These are phyloP conservation scores for Neoseiulus cucumeris DNA, from an alignment of 1,140 invertebrate genomes.

Conservation along the genomic window DNA sequence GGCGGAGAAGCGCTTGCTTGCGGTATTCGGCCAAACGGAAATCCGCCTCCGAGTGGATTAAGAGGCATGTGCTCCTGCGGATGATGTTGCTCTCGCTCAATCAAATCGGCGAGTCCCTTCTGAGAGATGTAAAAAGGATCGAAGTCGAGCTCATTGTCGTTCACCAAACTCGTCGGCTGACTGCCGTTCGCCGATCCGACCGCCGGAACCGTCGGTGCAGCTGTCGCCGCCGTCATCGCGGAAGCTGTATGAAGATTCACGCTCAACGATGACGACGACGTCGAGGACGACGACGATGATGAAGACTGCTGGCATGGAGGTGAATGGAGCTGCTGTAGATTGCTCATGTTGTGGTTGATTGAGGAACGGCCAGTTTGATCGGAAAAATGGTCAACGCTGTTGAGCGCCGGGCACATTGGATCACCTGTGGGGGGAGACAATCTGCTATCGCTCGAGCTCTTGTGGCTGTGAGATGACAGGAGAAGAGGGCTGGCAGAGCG, in stretches of 20 bases:
- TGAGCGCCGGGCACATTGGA: conserved; percentile 92
- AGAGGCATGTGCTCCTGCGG: neutral
- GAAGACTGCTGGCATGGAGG: neutral
- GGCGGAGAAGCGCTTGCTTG: neutral
- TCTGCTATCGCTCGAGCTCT: conserved; percentile 26
- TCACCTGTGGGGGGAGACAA: conserved; percentile 57
- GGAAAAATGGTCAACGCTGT: neutral
- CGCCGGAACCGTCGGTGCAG: neutral
- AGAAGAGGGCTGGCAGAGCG: neutral
- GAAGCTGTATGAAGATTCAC: neutral
- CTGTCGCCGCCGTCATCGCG: neutral
- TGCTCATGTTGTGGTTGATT: neutral
- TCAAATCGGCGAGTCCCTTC: neutral
- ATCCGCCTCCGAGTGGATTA: neutral
- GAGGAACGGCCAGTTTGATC: conserved; percentile 2
- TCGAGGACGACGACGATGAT: neutral
- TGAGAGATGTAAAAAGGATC: conserved; percentile 6
- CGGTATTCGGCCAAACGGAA: neutral
- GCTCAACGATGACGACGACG: conserved; percentile 33
- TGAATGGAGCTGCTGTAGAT: neutral
- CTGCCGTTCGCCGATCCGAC: neutral
- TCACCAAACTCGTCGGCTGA: neutral
- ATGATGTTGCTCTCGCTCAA: neutral
- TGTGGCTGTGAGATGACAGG: conserved; percentile 23
- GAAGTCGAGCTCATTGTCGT: neutral